A percentile compares a stretch with the other conserved stretches of the same genome.
phyloP scores from a whole-genome alignment of 1,140 invertebrate genomes.

The Drosophila cardini region DNA sequence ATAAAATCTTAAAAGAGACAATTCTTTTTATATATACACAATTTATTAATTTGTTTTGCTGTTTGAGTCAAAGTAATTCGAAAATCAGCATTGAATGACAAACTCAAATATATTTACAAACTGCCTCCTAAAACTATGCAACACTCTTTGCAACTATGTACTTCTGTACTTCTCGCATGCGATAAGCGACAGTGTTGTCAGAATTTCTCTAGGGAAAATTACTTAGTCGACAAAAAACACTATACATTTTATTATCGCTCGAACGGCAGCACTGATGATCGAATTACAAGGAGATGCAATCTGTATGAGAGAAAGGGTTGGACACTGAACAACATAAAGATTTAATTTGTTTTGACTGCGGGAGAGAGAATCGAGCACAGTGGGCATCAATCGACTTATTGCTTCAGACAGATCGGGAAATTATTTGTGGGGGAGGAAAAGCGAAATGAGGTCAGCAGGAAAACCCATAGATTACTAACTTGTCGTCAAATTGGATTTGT shows the following conservation, averaged over 20 bases:
- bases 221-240: too few species aligned
- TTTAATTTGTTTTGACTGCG: conserved; percentile 21
- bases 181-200: background rate
- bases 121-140: conserved; percentile 94
- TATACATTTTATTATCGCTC: too few species aligned
- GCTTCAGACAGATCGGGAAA: background rate
- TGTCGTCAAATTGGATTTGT: conserved; percentile 35
- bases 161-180: background rate
- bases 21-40: conserved; percentile 78
- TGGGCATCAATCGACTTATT: conserved; percentile 2
- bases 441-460: conserved; percentile 32
- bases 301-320: background rate
- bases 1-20: too few species aligned
- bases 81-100: background rate
- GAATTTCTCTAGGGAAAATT: background rate
- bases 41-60: background rate
- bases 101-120: conserved; percentile 86
- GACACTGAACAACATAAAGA: background rate
- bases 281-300: too few species aligned
- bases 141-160: background rate
- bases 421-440: background rate
- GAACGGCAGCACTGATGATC: background rate
- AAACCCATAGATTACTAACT: conserved; percentile 23
- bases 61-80: background rate
- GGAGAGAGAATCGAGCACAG: background rate